Conservation (phyloP, 2,113 vertebrate genomes). For the Strix aluco region DNA sequence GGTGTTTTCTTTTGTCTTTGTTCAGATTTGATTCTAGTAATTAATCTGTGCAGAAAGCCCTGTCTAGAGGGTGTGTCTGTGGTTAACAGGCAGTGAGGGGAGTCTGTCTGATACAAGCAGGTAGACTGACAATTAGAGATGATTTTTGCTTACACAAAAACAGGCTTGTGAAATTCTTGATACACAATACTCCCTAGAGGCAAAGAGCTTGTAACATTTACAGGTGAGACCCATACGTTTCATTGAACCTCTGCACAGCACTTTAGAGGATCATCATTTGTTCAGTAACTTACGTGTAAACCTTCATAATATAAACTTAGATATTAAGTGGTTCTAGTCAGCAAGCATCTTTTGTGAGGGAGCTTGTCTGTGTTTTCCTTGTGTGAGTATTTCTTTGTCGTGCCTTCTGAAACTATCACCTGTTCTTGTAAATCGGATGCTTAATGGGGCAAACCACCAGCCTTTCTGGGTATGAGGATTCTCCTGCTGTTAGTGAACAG, state of each 20-base stretch:
- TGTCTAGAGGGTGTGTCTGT: not conserved
- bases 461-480: too few species aligned
- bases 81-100: too few species aligned
- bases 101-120: too few species aligned
- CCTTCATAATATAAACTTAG: too few species aligned
- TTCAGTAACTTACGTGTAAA: not conserved
- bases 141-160: not conserved
- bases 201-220: not conserved
- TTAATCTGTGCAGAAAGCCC: not conserved
- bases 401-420: not conserved
- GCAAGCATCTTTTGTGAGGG: not conserved
- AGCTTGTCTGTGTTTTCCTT: not conserved
- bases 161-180: not conserved
- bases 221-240: not conserved
- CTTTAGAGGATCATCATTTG: not conserved
- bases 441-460: not conserved
- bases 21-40: not conserved
- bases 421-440: not conserved
- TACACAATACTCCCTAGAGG: not conserved
- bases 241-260: too few species aligned
- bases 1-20: not conserved
- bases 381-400: not conserved
- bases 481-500: not conserved
- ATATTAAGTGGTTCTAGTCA: not conserved
- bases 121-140: not conserved